phyloP scores from a whole-genome alignment of 2,888 invertebrate species.

The Neria commutata region DNA sequence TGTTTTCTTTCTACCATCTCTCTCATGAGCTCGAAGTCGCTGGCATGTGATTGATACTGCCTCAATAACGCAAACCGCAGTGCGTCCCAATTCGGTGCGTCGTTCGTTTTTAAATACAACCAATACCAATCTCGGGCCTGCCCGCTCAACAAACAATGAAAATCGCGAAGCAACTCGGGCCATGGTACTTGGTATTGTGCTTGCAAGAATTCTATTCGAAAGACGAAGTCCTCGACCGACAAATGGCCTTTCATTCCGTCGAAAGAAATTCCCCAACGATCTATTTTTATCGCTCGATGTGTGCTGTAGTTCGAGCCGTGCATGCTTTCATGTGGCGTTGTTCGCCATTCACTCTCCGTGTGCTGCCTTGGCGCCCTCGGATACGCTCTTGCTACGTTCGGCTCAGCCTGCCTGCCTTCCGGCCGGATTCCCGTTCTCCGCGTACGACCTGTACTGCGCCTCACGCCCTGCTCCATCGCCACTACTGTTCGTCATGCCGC shows the following conservation, averaged over 20 bases:
- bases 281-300: neutral
- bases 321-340: neutral
- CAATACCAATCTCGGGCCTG: slow-evolving; percentile 4
- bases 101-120: neutral
- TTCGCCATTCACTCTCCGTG: neutral
- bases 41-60: neutral
- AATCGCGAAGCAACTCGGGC: neutral
- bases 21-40: slow-evolving; percentile 1
- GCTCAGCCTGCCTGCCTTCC: neutral
- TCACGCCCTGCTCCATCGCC: no score
- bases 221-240: slow-evolving; percentile 8
- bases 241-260: neutral
- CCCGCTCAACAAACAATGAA: neutral
- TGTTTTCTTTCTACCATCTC: slow-evolving; percentile 2
- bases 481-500: no score
- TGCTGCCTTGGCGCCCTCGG: neutral
- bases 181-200: neutral
- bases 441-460: no score
- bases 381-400: neutral
- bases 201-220: neutral
- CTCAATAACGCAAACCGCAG: neutral
- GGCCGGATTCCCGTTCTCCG: no score
- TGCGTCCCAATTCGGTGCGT: neutral
- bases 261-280: neutral
- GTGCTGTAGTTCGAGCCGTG: neutral